Evolutionary conservation across 2,888 invertebrate genomes (phyloP), one percentile per base, ranked within the genome.

Genomic region (Trimorus sp.): DNA sequence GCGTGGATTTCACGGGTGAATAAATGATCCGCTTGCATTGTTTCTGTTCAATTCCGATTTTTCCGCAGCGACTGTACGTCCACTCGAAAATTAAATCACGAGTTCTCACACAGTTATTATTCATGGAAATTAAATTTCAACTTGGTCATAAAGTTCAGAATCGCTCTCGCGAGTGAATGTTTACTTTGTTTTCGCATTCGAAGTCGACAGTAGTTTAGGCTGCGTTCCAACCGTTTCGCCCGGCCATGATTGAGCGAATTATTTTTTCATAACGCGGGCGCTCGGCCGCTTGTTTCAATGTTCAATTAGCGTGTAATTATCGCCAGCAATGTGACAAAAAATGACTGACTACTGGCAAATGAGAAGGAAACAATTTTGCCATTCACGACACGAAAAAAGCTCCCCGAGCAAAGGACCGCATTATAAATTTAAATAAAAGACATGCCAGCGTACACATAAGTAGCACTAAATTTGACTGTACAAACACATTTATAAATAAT

Each of bases 61-160:
- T 78, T 78, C 37, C 42, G 42, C 42, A 40, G 63, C 36, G 45
- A 74, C 73, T 66, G 56, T 71, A 71, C 70, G 75, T 70, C 60
- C 75, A 65, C 48, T 75, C 51, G 16, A 14, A 66, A 80, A 81
- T 81, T 68, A 71, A 81, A 81, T 76, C 74, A 59, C 74, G 63
- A 69, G 53, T 69, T 79, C 49, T 60, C 76, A 51, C 73, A 54
- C 76, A 65, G 74, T 70, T 80, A 81, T 81, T 73, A 81, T 81
- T 73, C 76, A 77, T 69, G 76, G 45, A 73, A 81, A 81, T 81
- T 45, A 81, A 81, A 81, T 77, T 77, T 71, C 71, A 81, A 81
- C 76, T 81, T 81, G 71, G 73, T 69, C 73, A 70, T 71, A 80
- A 81, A 81, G 76, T 81, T 81, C 70, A 16, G 48, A 63, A 81